Evolutionary conservation across 1,140 invertebrate species (phyloP), one percentile per base, ranked within the genome.

Genomic region (Heterodera carotae): DNA sequence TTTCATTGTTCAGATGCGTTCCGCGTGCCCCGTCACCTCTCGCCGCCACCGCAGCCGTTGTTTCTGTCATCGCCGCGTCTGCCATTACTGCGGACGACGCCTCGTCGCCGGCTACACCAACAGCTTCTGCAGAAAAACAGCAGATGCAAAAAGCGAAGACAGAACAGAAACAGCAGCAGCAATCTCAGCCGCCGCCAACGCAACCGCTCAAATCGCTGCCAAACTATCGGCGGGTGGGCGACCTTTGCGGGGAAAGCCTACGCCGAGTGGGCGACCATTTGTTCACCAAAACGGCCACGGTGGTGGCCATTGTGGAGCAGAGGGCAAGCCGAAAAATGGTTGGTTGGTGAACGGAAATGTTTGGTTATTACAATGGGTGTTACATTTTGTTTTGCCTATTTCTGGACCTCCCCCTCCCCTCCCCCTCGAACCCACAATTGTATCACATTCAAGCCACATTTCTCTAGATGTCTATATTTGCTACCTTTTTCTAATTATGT

Each of bases 231-330:
- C 43, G 56, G 27, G 64, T 74, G 27, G 39, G 25, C 27, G 72
- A 74, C 36, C 33, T 74, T 74, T 43, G 36, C 39, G 56, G 34
- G 43, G 27, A 56, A 3, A 34, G 53, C 27, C 36, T 74, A 25
- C 59, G 4, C n/a, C 27, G 36, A 27, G 59, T 43, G 64, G 36
- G 22, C 72, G 12, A 15, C 48, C 12, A 56, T 56, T 56, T 62
- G 36, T 74, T 74, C 8, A 74, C 36, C 27, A 74, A 74, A 62
- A 62, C 72, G 25, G 72, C 72, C 6, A 31, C 66, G 34, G 72
- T 74, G 36, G 72, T 74, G 27, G 72, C 72, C 25, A 64, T 74
- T 18, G n/a, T 62, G 56, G 72, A 74, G 12, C 27, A 74, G 39
- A 59, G 39, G 12, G 72, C 72, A 7, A 64, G 27, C 59, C 48